Evolutionary conservation across 2,113 vertebrate species (phyloP).

Genomic region (Melanerpes aurifrons): DNA sequence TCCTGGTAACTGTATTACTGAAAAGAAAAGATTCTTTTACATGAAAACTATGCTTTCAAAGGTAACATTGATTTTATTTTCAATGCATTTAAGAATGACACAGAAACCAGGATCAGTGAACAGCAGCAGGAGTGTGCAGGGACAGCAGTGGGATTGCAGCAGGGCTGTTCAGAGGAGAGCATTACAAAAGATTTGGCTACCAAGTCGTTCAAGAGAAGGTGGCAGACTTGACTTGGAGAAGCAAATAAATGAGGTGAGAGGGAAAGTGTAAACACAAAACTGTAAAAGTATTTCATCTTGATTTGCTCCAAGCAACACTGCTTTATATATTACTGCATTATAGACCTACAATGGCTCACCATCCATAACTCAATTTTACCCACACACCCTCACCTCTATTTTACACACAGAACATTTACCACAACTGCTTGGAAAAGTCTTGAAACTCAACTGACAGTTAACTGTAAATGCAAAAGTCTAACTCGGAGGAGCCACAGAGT

Average conservation of each 20-base stretch:
- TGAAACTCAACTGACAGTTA: not conserved
- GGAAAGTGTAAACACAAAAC: not conserved
- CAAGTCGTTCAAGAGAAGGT: not conserved
- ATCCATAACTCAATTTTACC: not conserved
- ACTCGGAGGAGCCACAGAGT: not conserved
- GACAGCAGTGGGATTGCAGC: not conserved
- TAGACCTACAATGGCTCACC: not conserved
- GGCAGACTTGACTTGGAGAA: not conserved
- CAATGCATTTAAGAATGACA: not conserved
- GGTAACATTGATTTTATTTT: not conserved
- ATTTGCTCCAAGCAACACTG: not conserved
- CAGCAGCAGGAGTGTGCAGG: not conserved
- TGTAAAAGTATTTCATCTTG: not conserved
- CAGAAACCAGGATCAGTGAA: not conserved
- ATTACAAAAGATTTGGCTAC: not conserved
- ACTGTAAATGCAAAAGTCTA: not conserved
- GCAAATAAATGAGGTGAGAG: not conserved
- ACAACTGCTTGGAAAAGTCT: not conserved
- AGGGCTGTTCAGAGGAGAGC: not conserved
- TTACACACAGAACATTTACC: not conserved
- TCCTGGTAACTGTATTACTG: not conserved
- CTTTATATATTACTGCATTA: not conserved
- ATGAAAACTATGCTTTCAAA: not conserved
- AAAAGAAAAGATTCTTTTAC: not conserved
- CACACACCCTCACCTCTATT: not conserved